Evolutionary conservation across 2,797 vertebrate genomes (phyloP), one percentile per base, ranked within the genome.

Genomic region (Liasis olivaceus): DNA sequence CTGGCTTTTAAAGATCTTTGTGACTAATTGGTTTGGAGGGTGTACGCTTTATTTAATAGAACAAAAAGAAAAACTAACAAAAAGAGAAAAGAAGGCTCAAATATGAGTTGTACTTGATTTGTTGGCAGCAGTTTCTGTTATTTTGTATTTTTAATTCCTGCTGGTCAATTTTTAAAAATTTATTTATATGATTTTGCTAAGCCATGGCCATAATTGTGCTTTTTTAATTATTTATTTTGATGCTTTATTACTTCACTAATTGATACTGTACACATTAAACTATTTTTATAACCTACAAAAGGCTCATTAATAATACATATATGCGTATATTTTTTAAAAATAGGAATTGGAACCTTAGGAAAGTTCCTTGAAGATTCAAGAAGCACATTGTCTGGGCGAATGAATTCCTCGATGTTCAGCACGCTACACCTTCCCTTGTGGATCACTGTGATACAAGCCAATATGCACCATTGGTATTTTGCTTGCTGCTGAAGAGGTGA

Each of bases 371-470:
- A 95, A 94, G 93, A 93, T 59, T 90, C 81, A 1, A 91, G 87
- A 97, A 97, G 95, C 96, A 95, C 96, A 95, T 95, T 91, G 89
- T 42, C 95, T 92, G 91, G 93, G 95, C 95, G 95, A 95, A 60
- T 94, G 85, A 64, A 88, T 95, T 95, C 93, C 56, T 90, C 95
- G 90, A 96, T 96, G 94, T 96, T 96, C 95, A 94, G 95, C 96
- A 95, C 93, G 95, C 92, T 95, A 95, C 94, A 96, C 92, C 97
- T 96, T 95, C 95, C 95, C 95, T 94, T 94, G 95, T 95, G 94
- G 96, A 95, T 97, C 97, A 97, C 97, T 97, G 97, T 97, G 97
- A 97, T 92, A 94, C 89, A 91, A 97, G 93, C 95, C 96, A 97
- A 96, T 93, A n/a, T 8, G 56, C 93, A 93, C 93, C 96, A 95